phyloP scores from a whole-genome alignment of 2,888 invertebrate genomes.

The Podotricha telesiphe region DNA sequence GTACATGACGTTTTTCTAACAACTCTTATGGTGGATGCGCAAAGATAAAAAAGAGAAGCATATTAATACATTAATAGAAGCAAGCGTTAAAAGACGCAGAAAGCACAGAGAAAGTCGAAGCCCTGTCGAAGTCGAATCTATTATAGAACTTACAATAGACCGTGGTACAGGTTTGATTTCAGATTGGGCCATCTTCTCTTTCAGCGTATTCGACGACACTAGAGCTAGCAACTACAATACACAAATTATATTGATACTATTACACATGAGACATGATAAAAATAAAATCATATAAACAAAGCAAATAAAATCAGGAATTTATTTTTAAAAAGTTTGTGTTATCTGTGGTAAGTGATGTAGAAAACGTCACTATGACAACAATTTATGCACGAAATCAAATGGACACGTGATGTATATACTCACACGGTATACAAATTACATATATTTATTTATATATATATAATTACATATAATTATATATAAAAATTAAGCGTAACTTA shows the following conservation, averaged over 20 bases:
- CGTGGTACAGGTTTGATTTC: slow-evolving; percentile 40
- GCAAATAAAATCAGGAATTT: neutral
- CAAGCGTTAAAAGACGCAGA: neutral
- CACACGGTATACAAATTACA: too few species aligned
- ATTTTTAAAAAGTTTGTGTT: neutral
- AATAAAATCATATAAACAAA: neutral
- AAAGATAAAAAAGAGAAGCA: neutral
- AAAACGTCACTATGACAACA: neutral
- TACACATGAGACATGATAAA: neutral
- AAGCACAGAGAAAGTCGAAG: slow-evolving; percentile 1
- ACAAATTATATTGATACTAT: slow-evolving; percentile 6
- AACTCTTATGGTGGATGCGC: too few species aligned
- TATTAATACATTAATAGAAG: neutral
- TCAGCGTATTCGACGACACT: slow-evolving; percentile 66
- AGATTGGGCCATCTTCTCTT: slow-evolving; percentile 55
- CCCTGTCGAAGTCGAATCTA: neutral
- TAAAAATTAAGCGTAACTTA: too few species aligned
- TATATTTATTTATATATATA: too few species aligned
- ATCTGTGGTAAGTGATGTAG: neutral
- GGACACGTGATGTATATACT: neutral
- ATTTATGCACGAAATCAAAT: neutral
- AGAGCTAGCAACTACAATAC: slow-evolving; percentile 69
- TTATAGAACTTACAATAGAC: slow-evolving; percentile 59
- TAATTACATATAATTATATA: too few species aligned
- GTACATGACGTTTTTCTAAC: too few species aligned